Base-by-base conservation (phyloP, 2,113 vertebrate species). In the Etheostoma spectabile region DNA sequence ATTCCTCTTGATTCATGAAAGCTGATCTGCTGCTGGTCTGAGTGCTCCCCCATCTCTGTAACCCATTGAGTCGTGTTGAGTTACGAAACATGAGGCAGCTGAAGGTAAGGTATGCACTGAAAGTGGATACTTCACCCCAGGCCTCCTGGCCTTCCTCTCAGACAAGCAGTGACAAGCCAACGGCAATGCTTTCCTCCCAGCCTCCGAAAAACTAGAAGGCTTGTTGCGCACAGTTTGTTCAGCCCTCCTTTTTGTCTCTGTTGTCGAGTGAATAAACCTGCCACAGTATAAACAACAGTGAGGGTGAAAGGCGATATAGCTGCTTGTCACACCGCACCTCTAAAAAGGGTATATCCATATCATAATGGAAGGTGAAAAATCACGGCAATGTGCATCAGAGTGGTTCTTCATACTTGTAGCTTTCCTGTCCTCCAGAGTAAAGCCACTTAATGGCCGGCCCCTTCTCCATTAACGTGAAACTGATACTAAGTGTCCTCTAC, bases 51-150 rank as follows among this genome's bases (percentile, higher is more conserved):
- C 93, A 83, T 93, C 87, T 90, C 87, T 86, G 81, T 90, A 88
- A 89, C 91, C 92, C 92, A 92, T 46, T 64, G 84, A 91, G 91
- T 86, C 86, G 93, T 91, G 90, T 94, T 92, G 88, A 88, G 88
- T 93, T 93, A 92, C 91, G 93, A 92, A 94, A 95, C 90, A 91
- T 90, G 93, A 95, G 87, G 86, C 93, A 92, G 92, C 91, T 93
- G 92, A 93, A 91, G 86, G 92, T 95, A 93, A 95, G 93, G 93
- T 95, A 94, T 94, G 93, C 88, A 72, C 92, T 93, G 95, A 93
- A 95, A 95, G 90, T 90, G 89, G 94, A 95, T 93, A 94, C 94
- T 93, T 93, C 80, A 63, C 92, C 92, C 89, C 89, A 89, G 93
- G 93, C 89, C 91, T 90, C 69, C 86, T 93, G 88, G 89, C 93